These are phyloP conservation scores for Neotoma lepida DNA, from an alignment of 2,113 vertebrate genomes.

Conservation along the genomic window DNA sequence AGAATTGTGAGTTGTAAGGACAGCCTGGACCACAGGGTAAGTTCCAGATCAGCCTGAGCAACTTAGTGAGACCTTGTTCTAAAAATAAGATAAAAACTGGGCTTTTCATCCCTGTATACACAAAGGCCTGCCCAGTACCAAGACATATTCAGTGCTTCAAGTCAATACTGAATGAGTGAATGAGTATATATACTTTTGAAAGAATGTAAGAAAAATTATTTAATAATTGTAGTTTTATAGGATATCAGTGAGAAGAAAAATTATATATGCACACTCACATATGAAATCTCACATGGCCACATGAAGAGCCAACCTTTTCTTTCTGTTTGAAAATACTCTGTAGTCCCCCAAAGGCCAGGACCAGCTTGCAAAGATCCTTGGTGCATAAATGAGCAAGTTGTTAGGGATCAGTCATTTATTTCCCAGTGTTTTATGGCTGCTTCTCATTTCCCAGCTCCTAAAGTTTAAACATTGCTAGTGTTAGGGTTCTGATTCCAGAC, in stretches of 20 bases:
- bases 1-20: not conserved
- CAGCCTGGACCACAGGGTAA: not conserved
- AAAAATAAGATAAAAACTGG: not conserved
- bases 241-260: slow-evolving; percentile 25
- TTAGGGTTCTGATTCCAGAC: slow-evolving; percentile 68
- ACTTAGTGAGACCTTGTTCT: not conserved
- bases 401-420: slow-evolving; percentile 42
- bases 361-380: not conserved
- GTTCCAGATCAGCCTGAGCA: not conserved
- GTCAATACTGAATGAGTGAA: slow-evolving; percentile 36
- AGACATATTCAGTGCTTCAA: not conserved
- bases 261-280: not conserved
- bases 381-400: slow-evolving; percentile 4
- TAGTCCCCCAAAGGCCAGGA: not conserved
- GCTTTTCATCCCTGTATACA: slow-evolving; percentile 23
- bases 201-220: slow-evolving; percentile 30
- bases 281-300: slow-evolving; percentile 22
- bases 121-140: slow-evolving; percentile 5
- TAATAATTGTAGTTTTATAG: slow-evolving; percentile 46
- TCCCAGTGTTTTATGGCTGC: slow-evolving; percentile 57
- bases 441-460: slow-evolving; percentile 57
- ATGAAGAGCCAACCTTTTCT: slow-evolving; percentile 22
- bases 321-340: not conserved
- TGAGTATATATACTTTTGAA: not conserved
- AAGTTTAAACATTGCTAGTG: slow-evolving; percentile 59